These are phyloP conservation scores for Dermatemys mawii DNA, from an alignment of 2,113 vertebrate genomes.

Conservation along the genomic window DNA sequence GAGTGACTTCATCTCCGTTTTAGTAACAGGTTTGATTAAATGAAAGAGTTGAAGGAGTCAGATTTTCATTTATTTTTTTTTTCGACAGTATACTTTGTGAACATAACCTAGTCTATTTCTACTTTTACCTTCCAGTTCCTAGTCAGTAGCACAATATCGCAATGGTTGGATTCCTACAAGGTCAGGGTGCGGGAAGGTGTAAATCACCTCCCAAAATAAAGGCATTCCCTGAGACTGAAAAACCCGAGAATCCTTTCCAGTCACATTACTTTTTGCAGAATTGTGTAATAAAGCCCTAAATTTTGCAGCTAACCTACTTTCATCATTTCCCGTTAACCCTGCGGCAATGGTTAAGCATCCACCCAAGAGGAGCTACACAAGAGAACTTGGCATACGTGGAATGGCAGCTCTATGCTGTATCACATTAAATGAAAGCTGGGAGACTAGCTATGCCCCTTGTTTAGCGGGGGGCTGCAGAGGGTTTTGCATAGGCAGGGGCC, in stretches of 20 bases:
- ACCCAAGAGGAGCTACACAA: background rate
- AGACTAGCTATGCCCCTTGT: background rate
- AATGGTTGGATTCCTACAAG: constrained; percentile 22
- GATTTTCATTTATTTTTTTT: constrained; percentile 30
- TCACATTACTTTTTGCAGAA: background rate
- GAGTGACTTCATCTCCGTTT: constrained; percentile 37
- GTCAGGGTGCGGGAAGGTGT: background rate
- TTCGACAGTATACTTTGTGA: background rate
- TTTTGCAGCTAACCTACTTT: background rate
- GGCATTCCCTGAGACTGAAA: constrained; percentile 4
- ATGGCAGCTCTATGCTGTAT: background rate
- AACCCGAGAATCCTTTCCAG: background rate
- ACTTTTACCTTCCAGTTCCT: constrained; percentile 3
- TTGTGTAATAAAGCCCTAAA: background rate
- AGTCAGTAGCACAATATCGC: background rate
- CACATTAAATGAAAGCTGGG: background rate
- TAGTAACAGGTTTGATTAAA: constrained; percentile 25
- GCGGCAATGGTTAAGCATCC: background rate
- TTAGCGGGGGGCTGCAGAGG: background rate
- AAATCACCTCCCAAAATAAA: constrained; percentile 28
- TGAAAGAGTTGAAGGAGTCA: background rate
- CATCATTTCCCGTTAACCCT: background rate
- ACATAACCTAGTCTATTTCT: background rate
- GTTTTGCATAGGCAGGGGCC: background rate
- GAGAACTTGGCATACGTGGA: background rate